Conservation (phyloP, 2,113 vertebrate species). For the Ptilonorhynchus violaceus region DNA sequence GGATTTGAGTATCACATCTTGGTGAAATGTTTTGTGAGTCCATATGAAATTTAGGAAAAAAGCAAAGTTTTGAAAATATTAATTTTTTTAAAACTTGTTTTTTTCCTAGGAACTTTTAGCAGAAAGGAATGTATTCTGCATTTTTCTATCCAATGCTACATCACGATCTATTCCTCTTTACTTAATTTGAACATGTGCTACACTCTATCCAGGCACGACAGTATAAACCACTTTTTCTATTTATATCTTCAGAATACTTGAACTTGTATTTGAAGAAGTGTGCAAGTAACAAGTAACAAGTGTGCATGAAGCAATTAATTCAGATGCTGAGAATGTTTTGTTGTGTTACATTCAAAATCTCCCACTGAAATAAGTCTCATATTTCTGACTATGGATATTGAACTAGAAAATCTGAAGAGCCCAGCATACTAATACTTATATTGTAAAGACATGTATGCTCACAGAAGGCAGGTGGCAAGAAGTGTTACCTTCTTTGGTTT, state of each 20-base stretch:
- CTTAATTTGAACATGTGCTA: not conserved
- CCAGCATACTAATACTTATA: not conserved
- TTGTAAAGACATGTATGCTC: not conserved
- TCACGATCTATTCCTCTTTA: not conserved
- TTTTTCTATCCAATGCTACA: not conserved
- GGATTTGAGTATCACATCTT: not conserved
- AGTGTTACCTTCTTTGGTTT: not conserved
- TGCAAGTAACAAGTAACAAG: fast-evolving
- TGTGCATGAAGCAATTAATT: not conserved
- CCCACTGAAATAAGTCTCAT: not conserved
- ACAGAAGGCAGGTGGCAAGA: not conserved
- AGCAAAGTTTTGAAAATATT: not conserved
- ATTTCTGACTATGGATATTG: not conserved
- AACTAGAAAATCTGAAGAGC: conserved; percentile 51
- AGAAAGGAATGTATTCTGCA: not conserved
- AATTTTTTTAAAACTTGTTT: not conserved
- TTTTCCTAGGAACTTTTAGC: not conserved
- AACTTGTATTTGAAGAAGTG: not conserved
- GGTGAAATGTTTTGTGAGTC: not conserved
- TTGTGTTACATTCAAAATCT: not conserved
- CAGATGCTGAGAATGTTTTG: not conserved
- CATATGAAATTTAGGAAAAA: not conserved
- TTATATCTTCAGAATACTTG: not conserved
- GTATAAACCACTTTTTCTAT: not conserved
- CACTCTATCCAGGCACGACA: not conserved